These are phyloP conservation scores for Alouatta palliata DNA, from an alignment of 2,113 vertebrate species.

Conservation along the genomic window DNA sequence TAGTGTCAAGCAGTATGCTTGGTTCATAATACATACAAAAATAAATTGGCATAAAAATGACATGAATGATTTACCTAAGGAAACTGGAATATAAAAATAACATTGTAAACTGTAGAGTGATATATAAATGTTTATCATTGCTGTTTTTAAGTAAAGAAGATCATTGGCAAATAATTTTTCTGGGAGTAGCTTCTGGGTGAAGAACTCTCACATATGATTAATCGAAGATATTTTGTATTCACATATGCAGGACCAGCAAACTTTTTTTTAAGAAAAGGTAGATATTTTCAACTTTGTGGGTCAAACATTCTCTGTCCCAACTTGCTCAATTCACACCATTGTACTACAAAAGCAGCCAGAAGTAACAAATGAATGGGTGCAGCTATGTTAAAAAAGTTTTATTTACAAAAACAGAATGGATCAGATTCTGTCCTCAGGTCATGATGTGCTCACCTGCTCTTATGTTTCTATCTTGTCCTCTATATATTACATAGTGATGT, in stretches of 20 bases:
- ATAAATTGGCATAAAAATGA: background rate
- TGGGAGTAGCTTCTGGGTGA: background rate
- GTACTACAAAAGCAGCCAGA: background rate
- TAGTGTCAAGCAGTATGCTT: background rate
- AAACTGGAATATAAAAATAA: background rate
- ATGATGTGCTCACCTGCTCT: rapidly evolving
- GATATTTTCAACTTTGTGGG: background rate
- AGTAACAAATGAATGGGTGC: background rate
- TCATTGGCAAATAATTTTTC: background rate
- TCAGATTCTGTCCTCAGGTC: background rate
- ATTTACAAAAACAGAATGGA: background rate
- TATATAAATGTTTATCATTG: background rate
- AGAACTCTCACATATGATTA: background rate
- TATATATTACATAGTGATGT: background rate
- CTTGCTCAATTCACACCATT: no score
- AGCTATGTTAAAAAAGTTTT: background rate
- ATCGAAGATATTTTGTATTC: background rate
- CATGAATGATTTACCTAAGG: background rate
- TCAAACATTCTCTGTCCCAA: background rate
- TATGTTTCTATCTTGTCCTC: background rate
- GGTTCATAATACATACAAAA: background rate
- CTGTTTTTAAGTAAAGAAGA: background rate
- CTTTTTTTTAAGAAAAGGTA: background rate
- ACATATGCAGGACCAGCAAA: background rate
- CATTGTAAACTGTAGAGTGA: background rate